phyloP scores from a whole-genome alignment of 1,140 invertebrate species.

The Ceratina australensis region DNA sequence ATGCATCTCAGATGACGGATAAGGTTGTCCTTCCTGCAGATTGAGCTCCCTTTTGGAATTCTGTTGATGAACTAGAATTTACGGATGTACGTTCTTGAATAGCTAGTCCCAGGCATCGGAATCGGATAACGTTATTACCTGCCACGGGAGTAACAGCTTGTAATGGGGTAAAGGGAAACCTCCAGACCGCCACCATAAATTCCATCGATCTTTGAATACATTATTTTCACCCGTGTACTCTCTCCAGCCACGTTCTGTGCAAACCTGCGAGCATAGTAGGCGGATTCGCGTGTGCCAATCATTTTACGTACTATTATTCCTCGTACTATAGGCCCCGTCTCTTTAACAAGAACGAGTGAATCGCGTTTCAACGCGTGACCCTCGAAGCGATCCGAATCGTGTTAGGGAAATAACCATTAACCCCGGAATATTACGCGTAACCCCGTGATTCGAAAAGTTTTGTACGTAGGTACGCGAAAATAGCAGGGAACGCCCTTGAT shows the following conservation, averaged over 20 bases:
- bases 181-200: conserved; percentile 90
- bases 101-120: neutral
- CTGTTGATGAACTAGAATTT: conserved; percentile 89
- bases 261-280: conserved; percentile 80
- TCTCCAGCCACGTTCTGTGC: conserved; percentile 89
- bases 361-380: neutral
- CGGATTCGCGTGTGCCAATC: neutral
- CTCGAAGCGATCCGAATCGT: neutral
- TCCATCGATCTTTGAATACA: conserved; percentile 86
- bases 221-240: conserved; percentile 83
- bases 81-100: neutral
- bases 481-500: conserved; percentile 66
- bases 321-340: neutral
- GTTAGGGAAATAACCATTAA: conserved; percentile 3
- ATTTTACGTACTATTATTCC: neutral
- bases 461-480: conserved; percentile 50
- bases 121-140: conserved; percentile 78
- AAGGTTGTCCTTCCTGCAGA: conserved; percentile 90
- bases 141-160: conserved; percentile 86
- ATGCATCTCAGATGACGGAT: conserved; percentile 89
- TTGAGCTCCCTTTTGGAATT: conserved; percentile 89
- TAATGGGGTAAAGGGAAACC: conserved; percentile 86
- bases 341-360: no score
- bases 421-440: conserved; percentile 41
- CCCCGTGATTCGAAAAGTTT: conserved; percentile 18